Evolutionary conservation across 2,888 invertebrate genomes (phyloP), one percentile per base, ranked within the genome.

Genomic region (Eubasilissa splendida): DNA sequence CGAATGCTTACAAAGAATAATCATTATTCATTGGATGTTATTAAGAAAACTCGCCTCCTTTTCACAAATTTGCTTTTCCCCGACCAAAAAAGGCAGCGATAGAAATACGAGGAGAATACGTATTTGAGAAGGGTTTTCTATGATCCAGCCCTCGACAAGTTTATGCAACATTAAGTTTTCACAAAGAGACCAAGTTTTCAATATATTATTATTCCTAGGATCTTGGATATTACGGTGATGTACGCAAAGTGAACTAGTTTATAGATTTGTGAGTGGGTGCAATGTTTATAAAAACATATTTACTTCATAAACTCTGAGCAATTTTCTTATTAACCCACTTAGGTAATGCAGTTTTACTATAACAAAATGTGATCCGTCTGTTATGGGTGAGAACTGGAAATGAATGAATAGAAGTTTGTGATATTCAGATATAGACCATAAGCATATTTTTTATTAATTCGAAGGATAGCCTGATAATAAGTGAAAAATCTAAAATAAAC

Each of bases 141-240:
- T 81, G 80, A 83, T 83, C 81, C 81, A 77, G 70, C 76, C 65
- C 80, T 79, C 82, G 83, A 83, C 83, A 83, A 82, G 82, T 82
- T 83, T 77, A 83, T 80, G 83, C 82, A 83, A 82, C 83, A 82
- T 83, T 83, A 83, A 82, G 80, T 82, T 82, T 80, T 75, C 70
- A 82, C 80, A 83, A 83, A 82, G 80, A 22, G 59, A 66, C 59
- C 54, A 56, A 76, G 76, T 76, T 77, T 78, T 76, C 76, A 74
- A 80, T 80, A 80, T 77, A 70, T 74, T 76, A 33, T 76, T 56
- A 59, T 66, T 12, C n/a, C 42, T 52, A 42, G 14, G 42, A 50
- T 66, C n/a, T 66, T 66, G 50, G 50, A 42, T 42, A 66, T 31
- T 66, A 3, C 12, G 33, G n/a, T 9, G n/a, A 66, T 50, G 22